These are phyloP conservation scores for Sarcophilus harrisii DNA, from an alignment of 2,797 vertebrate species.

Conservation along the genomic window DNA sequence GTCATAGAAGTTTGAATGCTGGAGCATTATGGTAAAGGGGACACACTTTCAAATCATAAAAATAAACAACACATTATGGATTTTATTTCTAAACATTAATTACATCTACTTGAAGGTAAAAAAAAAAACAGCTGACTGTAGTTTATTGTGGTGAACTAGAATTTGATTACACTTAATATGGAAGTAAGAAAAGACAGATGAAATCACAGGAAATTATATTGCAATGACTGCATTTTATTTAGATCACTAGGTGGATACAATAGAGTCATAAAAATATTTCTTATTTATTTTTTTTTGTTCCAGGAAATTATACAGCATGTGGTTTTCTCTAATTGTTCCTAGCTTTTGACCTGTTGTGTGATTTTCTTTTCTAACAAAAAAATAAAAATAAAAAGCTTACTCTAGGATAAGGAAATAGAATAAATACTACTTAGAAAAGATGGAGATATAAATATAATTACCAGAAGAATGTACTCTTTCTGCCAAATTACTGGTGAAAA, in stretches of 20 bases:
- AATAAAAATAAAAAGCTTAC: neutral
- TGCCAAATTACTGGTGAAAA: conserved; percentile 60
- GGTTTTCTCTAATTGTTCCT: conserved; percentile 34
- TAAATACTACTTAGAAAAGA: conserved; percentile 69
- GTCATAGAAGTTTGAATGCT: neutral
- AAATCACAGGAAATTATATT: neutral
- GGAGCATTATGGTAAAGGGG: neutral
- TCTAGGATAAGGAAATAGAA: conserved; percentile 64
- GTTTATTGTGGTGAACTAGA: neutral
- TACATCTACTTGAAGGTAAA: neutral
- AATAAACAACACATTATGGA: neutral
- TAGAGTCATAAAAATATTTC: neutral
- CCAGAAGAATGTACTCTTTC: conserved; percentile 58
- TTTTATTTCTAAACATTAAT: conserved; percentile 36
- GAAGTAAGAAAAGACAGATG: neutral
- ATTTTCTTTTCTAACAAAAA: conserved; percentile 41
- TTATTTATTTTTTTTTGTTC: neutral
- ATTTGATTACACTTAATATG: neutral
- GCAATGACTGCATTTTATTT: neutral
- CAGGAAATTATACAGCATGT: conserved; percentile 10
- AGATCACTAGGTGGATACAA: neutral
- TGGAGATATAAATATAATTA: conserved; percentile 71
- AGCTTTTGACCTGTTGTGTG: conserved; percentile 60
- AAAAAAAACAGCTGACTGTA: neutral
- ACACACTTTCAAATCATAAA: neutral